phyloP scores from a whole-genome alignment of 2,888 invertebrate species.

The Therioaphis trifolii region DNA sequence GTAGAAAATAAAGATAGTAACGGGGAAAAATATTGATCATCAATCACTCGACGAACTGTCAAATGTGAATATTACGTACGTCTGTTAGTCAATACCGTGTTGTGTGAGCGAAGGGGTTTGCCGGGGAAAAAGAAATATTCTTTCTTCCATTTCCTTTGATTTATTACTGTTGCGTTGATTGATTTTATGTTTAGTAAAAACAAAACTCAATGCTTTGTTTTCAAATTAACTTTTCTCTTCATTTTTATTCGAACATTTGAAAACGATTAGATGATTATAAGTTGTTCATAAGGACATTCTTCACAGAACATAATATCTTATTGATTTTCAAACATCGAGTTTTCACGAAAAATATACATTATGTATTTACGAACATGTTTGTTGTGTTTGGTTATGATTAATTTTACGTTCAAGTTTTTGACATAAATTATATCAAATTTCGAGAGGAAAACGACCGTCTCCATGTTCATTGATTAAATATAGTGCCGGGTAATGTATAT shows the following conservation, averaged over 20 bases:
- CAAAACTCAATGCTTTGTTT: background rate
- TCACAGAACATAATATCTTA: background rate
- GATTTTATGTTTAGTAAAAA: background rate
- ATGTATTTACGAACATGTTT: too few relatives aligned
- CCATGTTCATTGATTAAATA: too few relatives aligned
- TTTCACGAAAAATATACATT: background rate
- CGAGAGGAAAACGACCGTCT: too few relatives aligned
- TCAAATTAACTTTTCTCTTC: background rate
- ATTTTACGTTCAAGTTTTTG: too few relatives aligned
- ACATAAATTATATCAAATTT: too few relatives aligned
- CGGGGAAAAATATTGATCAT: background rate
- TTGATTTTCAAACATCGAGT: background rate
- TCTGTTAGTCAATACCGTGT: background rate
- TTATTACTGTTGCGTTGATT: constrained; percentile 7
- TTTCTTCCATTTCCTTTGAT: constrained; percentile 27
- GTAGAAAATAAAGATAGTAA: background rate
- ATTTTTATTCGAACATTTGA: background rate
- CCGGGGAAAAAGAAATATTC: background rate
- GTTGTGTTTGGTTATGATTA: too few relatives aligned
- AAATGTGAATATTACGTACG: background rate
- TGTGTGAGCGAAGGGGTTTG: background rate
- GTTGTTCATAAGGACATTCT: background rate
- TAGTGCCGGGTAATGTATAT: too few relatives aligned
- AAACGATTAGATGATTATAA: background rate
- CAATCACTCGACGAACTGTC: constrained; percentile 3